Evolutionary conservation across 2,113 vertebrate species (phyloP).

Genomic region (Lycaon pictus): DNA sequence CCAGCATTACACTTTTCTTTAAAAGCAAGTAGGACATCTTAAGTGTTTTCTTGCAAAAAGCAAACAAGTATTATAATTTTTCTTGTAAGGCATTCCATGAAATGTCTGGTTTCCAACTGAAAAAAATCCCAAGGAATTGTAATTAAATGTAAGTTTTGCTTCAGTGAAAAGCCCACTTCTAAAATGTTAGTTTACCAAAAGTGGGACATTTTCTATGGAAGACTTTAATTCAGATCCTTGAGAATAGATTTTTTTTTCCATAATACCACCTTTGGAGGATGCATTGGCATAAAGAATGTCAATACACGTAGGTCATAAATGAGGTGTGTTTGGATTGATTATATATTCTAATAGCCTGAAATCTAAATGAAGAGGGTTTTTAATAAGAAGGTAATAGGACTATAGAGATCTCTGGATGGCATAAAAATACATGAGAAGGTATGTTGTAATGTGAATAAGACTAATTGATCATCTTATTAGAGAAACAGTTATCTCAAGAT

Average conservation of each 20-base stretch:
- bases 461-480: conserved; percentile 80
- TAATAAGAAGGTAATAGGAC: conserved; percentile 69
- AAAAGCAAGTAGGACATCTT: not conserved
- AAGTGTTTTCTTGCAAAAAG: conserved; percentile 19
- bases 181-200: conserved; percentile 52
- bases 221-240: conserved; percentile 13
- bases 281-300: conserved; percentile 68
- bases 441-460: conserved; percentile 76
- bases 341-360: conserved; percentile 68
- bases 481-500: conserved; percentile 79
- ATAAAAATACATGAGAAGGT: conserved; percentile 61
- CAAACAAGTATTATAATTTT: conserved; percentile 28
- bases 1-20: not conserved
- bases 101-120: not conserved
- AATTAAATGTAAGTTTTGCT: conserved; percentile 2
- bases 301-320: conserved; percentile 60
- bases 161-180: not conserved
- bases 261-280: conserved; percentile 51
- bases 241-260: conserved; percentile 13
- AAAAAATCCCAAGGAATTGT: conserved; percentile 1
- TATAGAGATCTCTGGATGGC: conserved; percentile 60
- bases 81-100: conserved; percentile 10
- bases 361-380: conserved; percentile 77
- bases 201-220: not conserved
- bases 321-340: conserved; percentile 71